Evolutionary conservation across 2,113 vertebrate genomes (phyloP), one percentile per base, ranked within the genome.

Genomic region (Dinomys branickii): DNA sequence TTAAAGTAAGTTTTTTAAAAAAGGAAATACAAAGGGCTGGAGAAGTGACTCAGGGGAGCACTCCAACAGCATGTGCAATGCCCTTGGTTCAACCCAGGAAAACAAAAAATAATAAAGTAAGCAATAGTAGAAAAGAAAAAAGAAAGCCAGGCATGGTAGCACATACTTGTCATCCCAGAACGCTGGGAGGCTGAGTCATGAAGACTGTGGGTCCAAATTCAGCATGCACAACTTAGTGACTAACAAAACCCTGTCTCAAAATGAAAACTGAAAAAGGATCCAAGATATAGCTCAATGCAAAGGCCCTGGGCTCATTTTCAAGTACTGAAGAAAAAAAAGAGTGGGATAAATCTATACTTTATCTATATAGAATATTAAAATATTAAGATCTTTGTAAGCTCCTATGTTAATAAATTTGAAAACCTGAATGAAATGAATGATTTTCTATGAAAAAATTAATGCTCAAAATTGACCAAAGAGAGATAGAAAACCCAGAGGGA

Each of bases 401-500:
- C 35, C 80, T 85, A 30, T 78, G 38, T 35, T 84, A 84, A 73
- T 63, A 80, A 56, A 63, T 65, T 89, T 67, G 30, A 94, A 95
- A 94, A 85, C 5, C 1, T 89, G 56, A 89, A 67, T 73, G n/a
- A 78, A 92, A 69, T n/a, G 7, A 65, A 65, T 95, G 22, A 19
- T 44, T 86, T 80, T 75, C 38, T 67, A 94, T 92, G 85, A 96
- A 85, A 67, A 86, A 52, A 30, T 63, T 35, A 83, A 22, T 59
- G 28, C 58, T 91, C 78, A 63, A 90, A 91, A 91, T n/a, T n/a
- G 16, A 95, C 56, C 17, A 92, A 59, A 83, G 85, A 73, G 63
- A 85, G 16, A 50, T 3, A 95, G n/a, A 84, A 75, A 58, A 33
- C 6, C n/a, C 28, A 88, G 0, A 69, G 35, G 61, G 71, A 83